Conservation (phyloP, 2,888 invertebrate species). For the Epiblema foenella region DNA sequence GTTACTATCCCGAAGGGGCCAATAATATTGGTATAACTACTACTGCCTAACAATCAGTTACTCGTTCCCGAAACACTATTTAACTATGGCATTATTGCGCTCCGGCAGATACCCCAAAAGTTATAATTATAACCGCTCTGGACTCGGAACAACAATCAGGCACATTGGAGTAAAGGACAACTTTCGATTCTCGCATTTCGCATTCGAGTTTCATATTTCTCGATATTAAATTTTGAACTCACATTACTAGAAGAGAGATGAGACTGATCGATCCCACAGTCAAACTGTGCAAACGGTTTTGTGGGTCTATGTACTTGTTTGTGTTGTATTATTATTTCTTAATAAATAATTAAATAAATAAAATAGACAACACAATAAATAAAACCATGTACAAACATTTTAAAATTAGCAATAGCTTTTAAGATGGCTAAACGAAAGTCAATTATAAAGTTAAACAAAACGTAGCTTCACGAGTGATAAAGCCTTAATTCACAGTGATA, state of each 20-base stretch:
- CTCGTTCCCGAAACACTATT: background rate
- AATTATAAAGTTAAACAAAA: conserved; percentile 11
- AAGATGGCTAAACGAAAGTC: background rate
- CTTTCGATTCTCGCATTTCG: background rate
- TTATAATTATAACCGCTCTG: background rate
- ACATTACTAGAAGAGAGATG: too few relatives aligned
- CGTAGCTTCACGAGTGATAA: background rate
- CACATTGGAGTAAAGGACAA: background rate
- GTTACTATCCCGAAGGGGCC: background rate
- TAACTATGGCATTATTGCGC: background rate
- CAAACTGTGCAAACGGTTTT: too few relatives aligned
- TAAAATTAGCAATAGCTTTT: background rate
- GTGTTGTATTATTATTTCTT: too few relatives aligned
- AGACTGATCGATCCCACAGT: too few relatives aligned
- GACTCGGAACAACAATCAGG: background rate
- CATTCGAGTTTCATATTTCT: background rate
- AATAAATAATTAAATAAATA: background rate
- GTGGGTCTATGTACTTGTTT: background rate
- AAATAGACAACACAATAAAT: too few relatives aligned
- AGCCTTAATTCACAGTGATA: conserved; percentile 22
- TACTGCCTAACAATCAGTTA: background rate
- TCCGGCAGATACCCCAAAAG: background rate
- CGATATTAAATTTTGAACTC: background rate
- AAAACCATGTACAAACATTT: background rate
- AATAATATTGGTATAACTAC: background rate